A percentile compares a stretch with the other conserved stretches of the same genome.
These are phyloP conservation scores for Entomobrya proxima DNA, from an alignment of 2,888 invertebrate genomes.

Conservation along the genomic window DNA sequence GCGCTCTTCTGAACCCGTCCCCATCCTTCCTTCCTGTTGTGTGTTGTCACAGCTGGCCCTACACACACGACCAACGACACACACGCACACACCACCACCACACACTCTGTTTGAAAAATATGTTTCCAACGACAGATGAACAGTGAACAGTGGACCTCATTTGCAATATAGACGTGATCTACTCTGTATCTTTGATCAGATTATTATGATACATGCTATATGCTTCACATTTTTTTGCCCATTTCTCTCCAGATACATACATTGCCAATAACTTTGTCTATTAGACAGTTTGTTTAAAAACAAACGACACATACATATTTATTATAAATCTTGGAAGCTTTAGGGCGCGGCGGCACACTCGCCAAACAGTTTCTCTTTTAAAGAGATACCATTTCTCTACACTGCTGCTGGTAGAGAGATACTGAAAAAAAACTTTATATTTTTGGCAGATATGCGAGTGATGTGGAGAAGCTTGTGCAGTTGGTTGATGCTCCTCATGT, in stretches of 20 bases:
- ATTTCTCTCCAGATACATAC: too few relatives aligned
- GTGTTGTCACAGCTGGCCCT: background rate
- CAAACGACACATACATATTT: background rate
- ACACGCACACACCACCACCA: background rate
- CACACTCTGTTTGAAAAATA: slow-evolving; percentile 14
- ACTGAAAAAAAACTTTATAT: background rate
- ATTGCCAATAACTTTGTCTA: too few relatives aligned
- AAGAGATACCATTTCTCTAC: background rate
- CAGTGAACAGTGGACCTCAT: background rate
- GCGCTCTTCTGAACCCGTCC: background rate
- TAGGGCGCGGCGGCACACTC: background rate
- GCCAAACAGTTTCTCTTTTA: background rate
- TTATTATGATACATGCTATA: background rate
- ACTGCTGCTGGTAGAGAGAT: background rate
- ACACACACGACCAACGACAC: background rate
- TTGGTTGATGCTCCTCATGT: slow-evolving; percentile 5
- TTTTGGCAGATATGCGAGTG: slow-evolving; percentile 9
- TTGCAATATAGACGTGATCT: too few relatives aligned
- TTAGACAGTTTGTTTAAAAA: too few relatives aligned
- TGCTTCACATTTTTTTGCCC: too few relatives aligned
- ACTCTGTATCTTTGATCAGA: background rate
- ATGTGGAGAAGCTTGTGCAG: background rate
- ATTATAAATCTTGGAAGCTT: background rate
- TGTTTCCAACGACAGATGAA: too few relatives aligned
- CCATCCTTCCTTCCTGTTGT: background rate